Evolutionary conservation across 2,888 invertebrate genomes (phyloP).

Genomic region (Ischnus inquisitorius): DNA sequence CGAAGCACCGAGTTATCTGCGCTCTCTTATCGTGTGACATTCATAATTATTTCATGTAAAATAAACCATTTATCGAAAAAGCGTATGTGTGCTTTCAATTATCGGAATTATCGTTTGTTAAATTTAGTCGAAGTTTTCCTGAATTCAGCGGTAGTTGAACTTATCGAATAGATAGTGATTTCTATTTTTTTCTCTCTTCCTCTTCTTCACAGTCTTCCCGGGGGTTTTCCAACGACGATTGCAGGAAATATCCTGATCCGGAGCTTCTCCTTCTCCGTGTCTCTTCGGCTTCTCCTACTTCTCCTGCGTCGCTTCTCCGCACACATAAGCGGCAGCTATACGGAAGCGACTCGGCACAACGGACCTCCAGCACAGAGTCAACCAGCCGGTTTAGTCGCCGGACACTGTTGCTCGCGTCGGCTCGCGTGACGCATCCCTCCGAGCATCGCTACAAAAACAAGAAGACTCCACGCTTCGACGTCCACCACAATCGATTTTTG

Average conservation of each 20-base stretch:
- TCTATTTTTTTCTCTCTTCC: background rate
- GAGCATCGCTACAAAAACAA: slow-evolving; percentile 15
- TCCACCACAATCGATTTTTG: background rate
- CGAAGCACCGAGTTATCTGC: background rate
- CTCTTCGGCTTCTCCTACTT: slow-evolving; percentile 44
- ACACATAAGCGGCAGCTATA: background rate
- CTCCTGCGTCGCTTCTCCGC: slow-evolving; percentile 10
- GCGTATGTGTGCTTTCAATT: background rate
- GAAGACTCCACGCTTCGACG: background rate
- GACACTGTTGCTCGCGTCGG: slow-evolving; percentile 44
- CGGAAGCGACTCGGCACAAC: background rate
- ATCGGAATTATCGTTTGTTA: background rate
- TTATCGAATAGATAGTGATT: background rate
- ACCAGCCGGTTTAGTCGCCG: slow-evolving; percentile 47
- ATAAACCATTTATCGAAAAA: slow-evolving; percentile 15
- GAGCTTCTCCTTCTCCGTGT: slow-evolving; percentile 19
- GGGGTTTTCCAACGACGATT: slow-evolving; percentile 52
- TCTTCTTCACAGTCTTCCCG: slow-evolving; percentile 21
- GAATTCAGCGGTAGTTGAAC: background rate
- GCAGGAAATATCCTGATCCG: slow-evolving; percentile 34
- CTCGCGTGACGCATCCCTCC: slow-evolving; percentile 19
- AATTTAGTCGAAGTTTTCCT: background rate
- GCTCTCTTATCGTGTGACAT: slow-evolving; percentile 17
- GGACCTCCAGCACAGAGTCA: slow-evolving; percentile 9
- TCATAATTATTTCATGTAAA: slow-evolving; percentile 1